These are phyloP conservation scores for Falco punctatus DNA, from an alignment of 2,113 vertebrate genomes.

Conservation along the genomic window DNA sequence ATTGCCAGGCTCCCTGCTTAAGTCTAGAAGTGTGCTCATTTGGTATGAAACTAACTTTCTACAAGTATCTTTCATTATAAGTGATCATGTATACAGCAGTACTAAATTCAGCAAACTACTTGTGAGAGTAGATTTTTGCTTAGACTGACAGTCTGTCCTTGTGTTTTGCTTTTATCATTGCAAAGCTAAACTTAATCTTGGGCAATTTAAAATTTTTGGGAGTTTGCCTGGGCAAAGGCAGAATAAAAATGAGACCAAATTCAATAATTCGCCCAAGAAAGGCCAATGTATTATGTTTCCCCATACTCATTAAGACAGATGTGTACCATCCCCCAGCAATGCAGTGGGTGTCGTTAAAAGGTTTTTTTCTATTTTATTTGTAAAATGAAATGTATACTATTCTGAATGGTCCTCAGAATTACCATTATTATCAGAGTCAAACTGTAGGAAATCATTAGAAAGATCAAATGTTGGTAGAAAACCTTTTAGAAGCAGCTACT, in stretches of 20 bases:
- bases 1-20: neutral
- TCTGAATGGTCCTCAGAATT: neutral
- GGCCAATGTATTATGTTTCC: neutral
- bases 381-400: neutral
- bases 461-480: neutral
- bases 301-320: neutral
- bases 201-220: neutral
- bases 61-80: neutral
- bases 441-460: neutral
- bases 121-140: neutral
- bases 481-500: neutral
- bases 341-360: neutral
- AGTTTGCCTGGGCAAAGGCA: neutral
- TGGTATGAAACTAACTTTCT: neutral
- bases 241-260: neutral
- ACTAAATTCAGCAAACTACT: neutral
- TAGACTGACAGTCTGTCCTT: neutral
- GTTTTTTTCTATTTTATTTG: neutral
- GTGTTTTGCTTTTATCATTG: neutral
- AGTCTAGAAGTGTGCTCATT: neutral
- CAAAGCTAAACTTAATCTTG: neutral
- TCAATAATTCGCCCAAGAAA: neutral
- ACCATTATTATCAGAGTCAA: neutral
- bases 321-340: neutral
- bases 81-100: rapidly evolving